Conservation (phyloP, 1,140 invertebrate genomes). For the Philaenus spumarius region DNA sequence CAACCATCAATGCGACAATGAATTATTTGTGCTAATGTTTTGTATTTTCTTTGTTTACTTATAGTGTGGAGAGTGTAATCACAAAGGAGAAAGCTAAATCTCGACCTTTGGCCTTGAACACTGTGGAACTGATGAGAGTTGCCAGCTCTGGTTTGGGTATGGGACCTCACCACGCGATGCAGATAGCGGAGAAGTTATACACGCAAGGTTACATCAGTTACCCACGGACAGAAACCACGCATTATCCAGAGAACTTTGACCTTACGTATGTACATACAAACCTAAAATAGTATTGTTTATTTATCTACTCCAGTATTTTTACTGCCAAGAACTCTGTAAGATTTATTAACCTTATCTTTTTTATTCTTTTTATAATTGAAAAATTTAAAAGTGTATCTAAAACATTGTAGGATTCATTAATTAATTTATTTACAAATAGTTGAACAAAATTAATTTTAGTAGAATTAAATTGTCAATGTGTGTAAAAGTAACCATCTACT, state of each 20-base stretch:
- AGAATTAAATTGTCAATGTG: no score
- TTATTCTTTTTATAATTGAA: no score
- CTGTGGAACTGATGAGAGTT: conserved; percentile 92
- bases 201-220: conserved; percentile 94
- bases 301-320: no score
- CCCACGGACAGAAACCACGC: conserved; percentile 93
- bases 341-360: background rate
- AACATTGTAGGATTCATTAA: background rate
- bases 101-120: conserved; percentile 88
- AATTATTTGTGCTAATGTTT: no score
- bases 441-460: background rate
- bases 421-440: no score
- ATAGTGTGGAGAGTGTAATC: conserved; percentile 54
- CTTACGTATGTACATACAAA: conserved; percentile 58
- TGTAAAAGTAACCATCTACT: background rate
- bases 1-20: no score
- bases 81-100: conserved; percentile 65
- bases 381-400: background rate
- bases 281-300: no score
- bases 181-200: conserved; percentile 87
- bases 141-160: conserved; percentile 91
- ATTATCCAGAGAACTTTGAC: conserved; percentile 94
- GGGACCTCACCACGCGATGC: conserved; percentile 95
- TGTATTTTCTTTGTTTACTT: no score
- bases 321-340: background rate